phyloP scores from a whole-genome alignment of 1,140 invertebrate species.

The Ceratina japonica region DNA sequence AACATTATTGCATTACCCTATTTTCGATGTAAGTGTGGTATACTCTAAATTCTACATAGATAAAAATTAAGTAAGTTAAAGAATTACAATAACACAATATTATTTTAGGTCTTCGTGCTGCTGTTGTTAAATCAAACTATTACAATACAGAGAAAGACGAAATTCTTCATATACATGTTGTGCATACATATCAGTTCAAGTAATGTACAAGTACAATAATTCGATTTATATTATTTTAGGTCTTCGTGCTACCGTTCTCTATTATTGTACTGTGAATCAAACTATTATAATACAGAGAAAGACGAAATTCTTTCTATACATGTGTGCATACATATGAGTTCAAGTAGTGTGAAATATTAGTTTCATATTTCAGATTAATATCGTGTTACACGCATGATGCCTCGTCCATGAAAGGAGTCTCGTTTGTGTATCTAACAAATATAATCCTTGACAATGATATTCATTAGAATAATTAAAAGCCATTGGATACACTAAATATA shows the following conservation, averaged over 20 bases:
- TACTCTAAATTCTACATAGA: too few species aligned
- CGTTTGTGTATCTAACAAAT: constrained; percentile 3
- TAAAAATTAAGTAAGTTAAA: too few species aligned
- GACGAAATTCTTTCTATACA: constrained; percentile 2
- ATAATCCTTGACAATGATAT: constrained; percentile 2
- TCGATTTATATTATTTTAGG: too few species aligned
- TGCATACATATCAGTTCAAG: too few species aligned
- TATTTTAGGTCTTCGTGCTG: too few species aligned
- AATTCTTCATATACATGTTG: too few species aligned
- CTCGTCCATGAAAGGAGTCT: constrained; percentile 25
- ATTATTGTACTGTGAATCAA: constrained; percentile 3
- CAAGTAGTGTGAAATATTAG: constrained; percentile 45
- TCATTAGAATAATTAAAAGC: not conserved
- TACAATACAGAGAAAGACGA: too few species aligned
- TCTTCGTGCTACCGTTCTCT: too few species aligned
- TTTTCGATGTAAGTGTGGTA: not conserved
- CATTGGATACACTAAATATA: not conserved
- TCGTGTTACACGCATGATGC: constrained; percentile 39
- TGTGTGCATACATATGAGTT: constrained; percentile 13
- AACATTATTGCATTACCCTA: not conserved
- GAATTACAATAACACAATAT: too few species aligned
- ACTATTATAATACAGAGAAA: constrained; percentile 7
- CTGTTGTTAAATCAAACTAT: too few species aligned
- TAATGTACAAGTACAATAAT: too few species aligned
- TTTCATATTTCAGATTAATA: constrained; percentile 39